Conservation (phyloP, 1,140 invertebrate species). For the Ephestia elutella region DNA sequence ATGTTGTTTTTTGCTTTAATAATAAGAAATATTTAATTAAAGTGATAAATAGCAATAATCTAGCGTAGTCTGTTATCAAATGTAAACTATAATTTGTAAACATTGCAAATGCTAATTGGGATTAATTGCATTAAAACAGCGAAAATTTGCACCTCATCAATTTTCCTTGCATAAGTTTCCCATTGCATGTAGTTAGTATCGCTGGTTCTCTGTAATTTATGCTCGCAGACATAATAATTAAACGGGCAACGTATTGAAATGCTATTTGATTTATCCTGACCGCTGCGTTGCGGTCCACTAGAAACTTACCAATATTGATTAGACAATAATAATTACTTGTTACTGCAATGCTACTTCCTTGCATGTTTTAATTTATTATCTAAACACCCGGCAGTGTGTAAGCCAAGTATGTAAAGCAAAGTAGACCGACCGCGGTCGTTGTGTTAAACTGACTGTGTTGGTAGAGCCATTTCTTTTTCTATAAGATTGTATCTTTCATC, state of each 20-base stretch:
- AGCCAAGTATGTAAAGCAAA: no score
- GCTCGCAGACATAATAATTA: slow-evolving; percentile 4
- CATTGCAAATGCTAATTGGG: slow-evolving; percentile 1
- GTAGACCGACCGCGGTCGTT: no score
- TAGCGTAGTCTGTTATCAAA: no score
- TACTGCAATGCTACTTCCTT: neutral
- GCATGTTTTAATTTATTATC: neutral
- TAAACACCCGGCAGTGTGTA: neutral
- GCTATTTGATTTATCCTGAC: slow-evolving; percentile 2
- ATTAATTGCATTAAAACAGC: slow-evolving; percentile 22
- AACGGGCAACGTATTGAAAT: slow-evolving; percentile 2
- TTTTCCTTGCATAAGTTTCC: slow-evolving; percentile 22
- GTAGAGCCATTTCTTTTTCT: no score
- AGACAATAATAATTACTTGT: slow-evolving; percentile 1
- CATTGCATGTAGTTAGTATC: slow-evolving; percentile 11
- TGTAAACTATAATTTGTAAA: neutral
- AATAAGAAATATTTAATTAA: no score
- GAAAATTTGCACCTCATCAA: slow-evolving; percentile 19
- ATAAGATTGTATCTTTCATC: no score
- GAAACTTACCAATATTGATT: slow-evolving; percentile 2
- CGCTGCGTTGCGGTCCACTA: neutral
- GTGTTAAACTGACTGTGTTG: no score
- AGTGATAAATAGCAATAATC: no score
- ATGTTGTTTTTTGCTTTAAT: no score
- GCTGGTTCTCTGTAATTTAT: slow-evolving; percentile 8